Conservation (phyloP, 2,113 vertebrate species). For the Callocephalon fimbriatum region DNA sequence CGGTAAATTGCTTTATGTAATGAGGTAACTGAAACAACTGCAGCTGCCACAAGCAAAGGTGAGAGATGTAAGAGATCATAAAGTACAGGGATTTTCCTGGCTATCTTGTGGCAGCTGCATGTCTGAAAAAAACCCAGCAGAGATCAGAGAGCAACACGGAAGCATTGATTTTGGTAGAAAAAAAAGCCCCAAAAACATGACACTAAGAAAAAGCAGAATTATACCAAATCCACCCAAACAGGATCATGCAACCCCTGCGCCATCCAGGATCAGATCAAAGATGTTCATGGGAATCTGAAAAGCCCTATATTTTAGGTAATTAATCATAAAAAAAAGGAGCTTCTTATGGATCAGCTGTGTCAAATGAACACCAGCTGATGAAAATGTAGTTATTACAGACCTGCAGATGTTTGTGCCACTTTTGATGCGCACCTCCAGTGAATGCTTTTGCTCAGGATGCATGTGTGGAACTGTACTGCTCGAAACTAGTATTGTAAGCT, state of each 20-base stretch:
- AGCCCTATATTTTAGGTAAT: not conserved
- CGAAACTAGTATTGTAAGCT: not conserved
- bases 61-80: not conserved
- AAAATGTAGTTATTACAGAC: not conserved
- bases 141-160: not conserved
- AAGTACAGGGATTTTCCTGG: not conserved
- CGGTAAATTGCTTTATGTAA: not conserved
- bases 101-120: not conserved
- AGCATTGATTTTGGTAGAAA: not conserved
- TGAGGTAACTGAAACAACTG: not conserved
- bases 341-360: not conserved
- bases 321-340: not conserved
- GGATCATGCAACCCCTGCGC: not conserved
- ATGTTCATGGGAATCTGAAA: not conserved
- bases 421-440: not conserved
- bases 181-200: not conserved
- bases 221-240: not conserved
- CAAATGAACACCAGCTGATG: not conserved
- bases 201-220: not conserved
- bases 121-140: not conserved
- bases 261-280: not conserved
- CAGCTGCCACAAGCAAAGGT: not conserved
- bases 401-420: accelerated
- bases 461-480: not conserved
- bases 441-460: not conserved